Base-by-base conservation (phyloP, 2,113 vertebrate species). In the Athene noctua region DNA sequence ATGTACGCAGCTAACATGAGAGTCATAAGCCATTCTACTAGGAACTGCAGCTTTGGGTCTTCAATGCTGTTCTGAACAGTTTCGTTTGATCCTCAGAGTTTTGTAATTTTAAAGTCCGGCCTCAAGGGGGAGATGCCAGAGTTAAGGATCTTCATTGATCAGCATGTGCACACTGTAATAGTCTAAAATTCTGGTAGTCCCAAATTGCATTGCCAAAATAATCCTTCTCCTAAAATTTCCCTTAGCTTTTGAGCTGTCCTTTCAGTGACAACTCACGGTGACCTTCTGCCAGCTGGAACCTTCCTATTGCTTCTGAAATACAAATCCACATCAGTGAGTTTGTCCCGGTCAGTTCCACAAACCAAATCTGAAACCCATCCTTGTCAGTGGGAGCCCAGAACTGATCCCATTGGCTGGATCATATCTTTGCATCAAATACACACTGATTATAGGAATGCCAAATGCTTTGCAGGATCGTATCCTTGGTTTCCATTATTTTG, bases 91-190 rank as follows among this genome's bases (percentile, higher is more conserved):
- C 54, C 23, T 77, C 26, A 62, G 66, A 82, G 51, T 68, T 94
- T 47, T 97, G 97, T 55, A 96, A 86, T 97, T 96, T 95, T 97
- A 10, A 92, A 88, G 71, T 95, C 89, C 51, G 25, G 86, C 97
- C 97, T 97, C 97, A 97, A 97, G 97, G 87, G 96, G 97, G 97
- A 97, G 97, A 96, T 97, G 81, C 96, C 97, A 97, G 96, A 95
- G 96, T 90, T 96, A 94, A 73, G 91, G 95, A 97, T 97, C 47
- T 81, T 92, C 70, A 70, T 73, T 71, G 79, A 94, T 96, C 79
- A 78, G 71, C 29, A 23, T 59, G 19, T 29, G 38, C 74, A 55
- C 34, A 4, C 32, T 85, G 38, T 67, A 79, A 89, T 29, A 82
- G 46, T 40, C 29, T 74, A 59, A 80, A 57, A 93, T 82, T 85